phyloP scores from a whole-genome alignment of 2,797 vertebrate species.

The Antrozous pallidus region DNA sequence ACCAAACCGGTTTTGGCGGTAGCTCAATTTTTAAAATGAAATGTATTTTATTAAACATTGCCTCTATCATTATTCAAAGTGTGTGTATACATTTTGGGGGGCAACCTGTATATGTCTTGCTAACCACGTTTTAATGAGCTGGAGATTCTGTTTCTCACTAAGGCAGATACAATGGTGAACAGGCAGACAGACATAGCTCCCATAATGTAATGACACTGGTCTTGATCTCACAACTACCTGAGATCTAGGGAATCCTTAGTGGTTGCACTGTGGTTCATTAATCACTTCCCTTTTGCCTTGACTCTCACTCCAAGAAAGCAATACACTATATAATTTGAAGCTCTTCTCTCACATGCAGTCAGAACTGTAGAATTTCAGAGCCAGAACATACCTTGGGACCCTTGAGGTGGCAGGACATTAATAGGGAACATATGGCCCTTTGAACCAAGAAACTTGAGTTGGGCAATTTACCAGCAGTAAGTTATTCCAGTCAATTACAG shows the following conservation, averaged over 20 bases:
- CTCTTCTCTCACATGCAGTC: background rate
- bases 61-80: too few relatives aligned
- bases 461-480: background rate
- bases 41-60: too few relatives aligned
- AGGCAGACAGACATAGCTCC: background rate
- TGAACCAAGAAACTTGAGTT: background rate
- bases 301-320: background rate
- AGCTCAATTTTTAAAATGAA: too few relatives aligned
- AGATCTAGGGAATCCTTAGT: background rate
- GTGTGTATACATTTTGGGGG: too few relatives aligned
- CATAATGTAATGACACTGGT: background rate
- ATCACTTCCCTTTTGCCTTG: background rate
- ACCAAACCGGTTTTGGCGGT: too few relatives aligned
- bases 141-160: conserved; percentile 1
- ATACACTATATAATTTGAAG: background rate
- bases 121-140: background rate
- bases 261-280: background rate
- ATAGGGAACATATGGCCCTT: background rate
- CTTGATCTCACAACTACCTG: background rate
- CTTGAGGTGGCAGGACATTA: background rate
- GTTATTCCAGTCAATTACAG: background rate
- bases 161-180: background rate
- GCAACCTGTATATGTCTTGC: background rate
- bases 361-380: conserved; percentile 9
- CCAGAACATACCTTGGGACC: background rate